Percentiles rank a stretch among this genome's conserved stretches.
These are phyloP conservation scores for Nesogale talazaci DNA, from an alignment of 2,113 vertebrate species.

Conservation along the genomic window DNA sequence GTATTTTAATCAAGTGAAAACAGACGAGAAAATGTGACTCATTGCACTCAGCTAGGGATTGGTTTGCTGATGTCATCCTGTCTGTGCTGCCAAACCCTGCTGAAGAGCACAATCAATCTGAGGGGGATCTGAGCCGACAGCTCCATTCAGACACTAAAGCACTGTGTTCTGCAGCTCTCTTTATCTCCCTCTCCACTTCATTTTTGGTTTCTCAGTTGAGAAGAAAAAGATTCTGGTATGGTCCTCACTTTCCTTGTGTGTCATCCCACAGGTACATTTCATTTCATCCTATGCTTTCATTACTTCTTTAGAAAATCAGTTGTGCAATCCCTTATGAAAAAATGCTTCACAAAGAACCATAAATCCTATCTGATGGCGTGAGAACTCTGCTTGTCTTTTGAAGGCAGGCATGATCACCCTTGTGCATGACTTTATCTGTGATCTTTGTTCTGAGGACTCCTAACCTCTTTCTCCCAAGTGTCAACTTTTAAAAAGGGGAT, in stretches of 20 bases:
- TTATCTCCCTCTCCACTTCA: not conserved
- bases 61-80: constrained; percentile 81
- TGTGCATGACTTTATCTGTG: not conserved
- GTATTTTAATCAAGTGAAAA: constrained; percentile 81
- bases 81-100: constrained; percentile 65
- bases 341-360: not conserved
- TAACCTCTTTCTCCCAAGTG: not conserved
- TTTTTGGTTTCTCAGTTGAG: not conserved
- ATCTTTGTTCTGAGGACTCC: not conserved
- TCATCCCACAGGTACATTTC: constrained; percentile 44
- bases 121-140: constrained; percentile 13
- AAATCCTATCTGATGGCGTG: not conserved
- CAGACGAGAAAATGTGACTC: constrained; percentile 80
- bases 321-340: constrained; percentile 33
- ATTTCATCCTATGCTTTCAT: not conserved
- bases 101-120: constrained; percentile 64
- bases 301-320: not conserved
- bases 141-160: constrained; percentile 64
- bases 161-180: constrained; percentile 63
- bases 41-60: constrained; percentile 68
- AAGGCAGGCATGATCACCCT: not conserved
- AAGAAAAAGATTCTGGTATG: not conserved
- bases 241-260: constrained; percentile 50
- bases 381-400: not conserved
- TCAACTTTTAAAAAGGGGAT: not conserved